Conservation (phyloP, 2,888 invertebrate species). For the Hyposoter dolosus region DNA sequence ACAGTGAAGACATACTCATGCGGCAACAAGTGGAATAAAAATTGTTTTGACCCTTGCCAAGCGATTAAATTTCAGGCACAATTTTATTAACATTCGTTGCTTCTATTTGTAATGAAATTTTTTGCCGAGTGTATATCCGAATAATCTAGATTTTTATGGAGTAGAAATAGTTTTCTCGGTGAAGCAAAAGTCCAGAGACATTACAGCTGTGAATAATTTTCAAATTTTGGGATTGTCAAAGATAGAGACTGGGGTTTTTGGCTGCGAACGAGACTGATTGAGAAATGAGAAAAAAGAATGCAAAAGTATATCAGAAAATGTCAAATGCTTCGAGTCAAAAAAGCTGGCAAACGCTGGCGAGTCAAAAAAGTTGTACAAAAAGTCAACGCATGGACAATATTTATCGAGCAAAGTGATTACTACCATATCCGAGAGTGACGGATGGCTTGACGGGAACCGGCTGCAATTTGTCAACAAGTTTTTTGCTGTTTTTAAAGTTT, state of each 20-base stretch:
- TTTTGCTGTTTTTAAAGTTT: slow-evolving; percentile 84
- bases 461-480: slow-evolving; percentile 85
- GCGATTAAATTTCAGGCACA: not conserved
- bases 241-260: too few species aligned
- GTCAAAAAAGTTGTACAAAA: not conserved
- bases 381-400: not conserved
- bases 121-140: not conserved
- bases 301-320: too few species aligned
- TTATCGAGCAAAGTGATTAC: not conserved
- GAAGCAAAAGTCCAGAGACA: not conserved
- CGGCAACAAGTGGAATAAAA: not conserved
- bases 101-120: not conserved
- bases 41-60: not conserved
- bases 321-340: too few species aligned
- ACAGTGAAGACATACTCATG: not conserved
- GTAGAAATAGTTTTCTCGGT: not conserved
- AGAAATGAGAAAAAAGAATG: too few species aligned
- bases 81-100: not conserved
- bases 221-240: too few species aligned
- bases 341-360: too few species aligned
- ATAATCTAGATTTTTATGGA: not conserved
- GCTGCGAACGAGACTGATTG: not conserved
- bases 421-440: slow-evolving; percentile 80
- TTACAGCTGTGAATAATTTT: not conserved
- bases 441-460: slow-evolving; percentile 82